These are phyloP conservation scores for Seira musarum DNA, from an alignment of 2,888 invertebrate genomes.

Conservation along the genomic window DNA sequence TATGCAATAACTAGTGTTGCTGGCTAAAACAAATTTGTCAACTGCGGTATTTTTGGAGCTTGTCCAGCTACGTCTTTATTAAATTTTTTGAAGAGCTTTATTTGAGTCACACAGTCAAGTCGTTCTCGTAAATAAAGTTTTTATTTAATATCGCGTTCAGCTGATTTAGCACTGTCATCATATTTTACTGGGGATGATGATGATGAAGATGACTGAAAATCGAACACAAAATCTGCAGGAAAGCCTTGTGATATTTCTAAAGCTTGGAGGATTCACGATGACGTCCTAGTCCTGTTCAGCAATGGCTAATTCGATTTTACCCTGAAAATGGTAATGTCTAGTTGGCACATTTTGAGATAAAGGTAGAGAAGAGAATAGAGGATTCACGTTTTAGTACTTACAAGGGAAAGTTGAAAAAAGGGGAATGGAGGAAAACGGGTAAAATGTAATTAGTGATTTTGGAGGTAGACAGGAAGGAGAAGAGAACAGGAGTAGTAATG, in stretches of 20 bases:
- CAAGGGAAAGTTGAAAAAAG: conserved; percentile 15
- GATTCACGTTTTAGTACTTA: conserved; percentile 19
- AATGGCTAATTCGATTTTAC: conserved; percentile 8
- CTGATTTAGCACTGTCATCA: conserved; percentile 50
- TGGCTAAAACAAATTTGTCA: too few species aligned
- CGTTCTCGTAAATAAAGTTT: too few species aligned
- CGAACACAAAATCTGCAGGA: not conserved
- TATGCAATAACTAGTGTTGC: too few species aligned
- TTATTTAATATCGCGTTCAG: too few species aligned
- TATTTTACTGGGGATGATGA: conserved; percentile 20
- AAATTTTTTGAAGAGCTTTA: too few species aligned
- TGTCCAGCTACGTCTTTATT: too few species aligned
- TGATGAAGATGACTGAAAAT: conserved; percentile 19
- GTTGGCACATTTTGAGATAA: not conserved
- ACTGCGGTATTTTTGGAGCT: too few species aligned
- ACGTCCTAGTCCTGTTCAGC: not conserved
- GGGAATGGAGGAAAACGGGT: not conserved
- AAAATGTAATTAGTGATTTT: conserved; percentile 23
- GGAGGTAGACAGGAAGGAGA: not conserved
- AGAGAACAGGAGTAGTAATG: conserved; percentile 2
- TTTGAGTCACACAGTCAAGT: too few species aligned
- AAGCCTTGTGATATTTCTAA: not conserved
- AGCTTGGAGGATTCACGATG: not conserved
- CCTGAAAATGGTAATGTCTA: not conserved
- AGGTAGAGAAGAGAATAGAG: not conserved